phyloP scores from a whole-genome alignment of 1,140 invertebrate genomes.

The Drosophila setifemur region DNA sequence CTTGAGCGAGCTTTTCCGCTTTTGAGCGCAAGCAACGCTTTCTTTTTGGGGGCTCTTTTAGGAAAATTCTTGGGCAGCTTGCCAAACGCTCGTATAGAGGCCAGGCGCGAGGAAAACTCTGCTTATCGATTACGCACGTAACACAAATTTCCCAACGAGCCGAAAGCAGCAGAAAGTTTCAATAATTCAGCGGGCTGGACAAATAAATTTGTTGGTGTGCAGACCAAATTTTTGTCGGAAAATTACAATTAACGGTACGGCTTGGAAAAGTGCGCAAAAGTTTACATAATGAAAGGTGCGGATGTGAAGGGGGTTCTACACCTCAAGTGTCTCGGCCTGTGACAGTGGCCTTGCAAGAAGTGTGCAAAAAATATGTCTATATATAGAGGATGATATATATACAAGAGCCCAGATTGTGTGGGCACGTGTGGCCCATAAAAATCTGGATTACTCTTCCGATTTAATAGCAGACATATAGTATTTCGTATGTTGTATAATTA shows the following conservation, averaged over 20 bases:
- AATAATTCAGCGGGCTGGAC: constrained; percentile 17
- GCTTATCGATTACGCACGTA: constrained; percentile 80
- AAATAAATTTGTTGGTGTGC: constrained; percentile 53
- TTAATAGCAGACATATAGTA: neutral
- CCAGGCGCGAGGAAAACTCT: constrained; percentile 70
- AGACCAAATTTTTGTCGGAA: neutral
- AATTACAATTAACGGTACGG: neutral
- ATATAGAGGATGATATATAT: constrained; percentile 35
- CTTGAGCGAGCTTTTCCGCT: constrained; percentile 76
- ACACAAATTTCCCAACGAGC: constrained; percentile 40
- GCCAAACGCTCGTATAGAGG: constrained; percentile 75
- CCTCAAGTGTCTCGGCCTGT: constrained; percentile 22
- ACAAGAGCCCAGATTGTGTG: constrained; percentile 4
- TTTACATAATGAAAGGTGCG: constrained; percentile 17
- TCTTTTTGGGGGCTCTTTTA: constrained; percentile 39
- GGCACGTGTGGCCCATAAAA: constrained; percentile 33
- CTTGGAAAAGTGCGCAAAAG: neutral
- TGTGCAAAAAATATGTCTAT: constrained; percentile 47
- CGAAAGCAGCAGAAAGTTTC: constrained; percentile 23
- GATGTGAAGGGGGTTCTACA: neutral
- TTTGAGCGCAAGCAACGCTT: constrained; percentile 51
- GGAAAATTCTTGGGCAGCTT: constrained; percentile 60
- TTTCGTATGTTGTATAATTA: neutral
- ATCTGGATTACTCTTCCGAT: neutral
- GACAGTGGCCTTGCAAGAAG: constrained; percentile 66